Base-by-base conservation (phyloP, 2,888 invertebrate genomes). In the Lasius fuliginosus region DNA sequence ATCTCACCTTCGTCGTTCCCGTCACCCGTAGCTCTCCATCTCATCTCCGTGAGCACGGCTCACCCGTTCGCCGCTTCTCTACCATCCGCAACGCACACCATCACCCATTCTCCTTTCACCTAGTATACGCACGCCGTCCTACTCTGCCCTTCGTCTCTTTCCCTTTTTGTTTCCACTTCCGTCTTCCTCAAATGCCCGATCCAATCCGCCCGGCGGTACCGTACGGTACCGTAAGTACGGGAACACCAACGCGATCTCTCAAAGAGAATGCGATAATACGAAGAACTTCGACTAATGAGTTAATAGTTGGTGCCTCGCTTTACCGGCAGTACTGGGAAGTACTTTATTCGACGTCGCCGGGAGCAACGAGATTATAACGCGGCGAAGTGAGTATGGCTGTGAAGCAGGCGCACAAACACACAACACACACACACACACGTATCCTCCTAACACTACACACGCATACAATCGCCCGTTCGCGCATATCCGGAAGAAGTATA, bases 211-310 rank as follows among this genome's bases (percentile, higher is more conserved):
- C 87, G 85, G 67, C 90, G 75, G 49, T 46, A 77, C 85, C 75
- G 82, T 56, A 82, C 69, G 56, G 82, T 62, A 53, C 42, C 84
- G 86, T 81, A 79, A 83, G 85, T 85, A 83, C 83, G 91, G 82
- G 85, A 89, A 92, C 87, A 89, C 86, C 90, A 89, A 75, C 90
- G 87, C 90, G 89, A 89, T 90, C 92, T 81, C 79, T 94, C 94
- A 94, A 94, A 94, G 94, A 93, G 94, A 94, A 93, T 93, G 92
- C 91, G 92, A 94, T 94, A 93, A 92, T 93, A 92, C 91, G 92
- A 92, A 92, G 90, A 93, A 93, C 91, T 93, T 93, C 88, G 90
- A 86, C 91, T 93, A 94, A 94, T 94, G 94, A 94, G 94, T 94
- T 94, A 94, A 94, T 94, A 93, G 94, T 92, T 92, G 92, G 89